Evolutionary conservation across 2,113 vertebrate species (phyloP), one percentile per base, ranked within the genome.

Genomic region (Notothenia coriiceps): DNA sequence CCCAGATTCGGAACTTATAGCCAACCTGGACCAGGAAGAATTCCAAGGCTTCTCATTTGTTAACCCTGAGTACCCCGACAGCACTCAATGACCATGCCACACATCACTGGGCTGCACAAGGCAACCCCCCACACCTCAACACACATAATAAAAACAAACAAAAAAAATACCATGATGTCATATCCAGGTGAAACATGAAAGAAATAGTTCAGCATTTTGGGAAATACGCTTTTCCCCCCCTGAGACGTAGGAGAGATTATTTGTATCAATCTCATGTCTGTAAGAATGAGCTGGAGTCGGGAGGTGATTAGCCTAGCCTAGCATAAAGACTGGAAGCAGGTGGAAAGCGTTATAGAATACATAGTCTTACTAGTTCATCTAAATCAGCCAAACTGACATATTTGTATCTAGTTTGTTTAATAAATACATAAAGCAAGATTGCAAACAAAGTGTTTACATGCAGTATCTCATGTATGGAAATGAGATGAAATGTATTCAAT

Each of bases 11-110:
- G 97, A 99, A 95, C 96, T 99, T 96, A 97, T 99, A 97, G 94
- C 95, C 96, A 99, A 98, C 96, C 96, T 99, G 97, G 98, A 99
- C 97, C 98, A 99, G 94, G 95, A 97, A 92, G 97, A 99, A 93
- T 99, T 99, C 85, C 96, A 97, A 95, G 98, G 96, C 95, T 99
- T 99, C 97, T 96, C 98, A 93, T 99, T 97, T 95, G 80, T 98
- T 97, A 99, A 99, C 96, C 95, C 96, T 92, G 95, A 96, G 89
- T 95, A 93, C 89, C n/a, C 83, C 60, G 83, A 86, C 83, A 73
- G 82, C 84, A 74, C 68, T 80, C 89, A 93, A 82, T 94, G 88
- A 94, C 89, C 86, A 74, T 56, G 81, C 78, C 59, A 75, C 84
- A 89, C 73, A 80, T 84, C 88, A 80, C 76, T 63, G 74, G 74